Conservation (phyloP, 2,797 vertebrate species). For the Sphenopsis melanotis region DNA sequence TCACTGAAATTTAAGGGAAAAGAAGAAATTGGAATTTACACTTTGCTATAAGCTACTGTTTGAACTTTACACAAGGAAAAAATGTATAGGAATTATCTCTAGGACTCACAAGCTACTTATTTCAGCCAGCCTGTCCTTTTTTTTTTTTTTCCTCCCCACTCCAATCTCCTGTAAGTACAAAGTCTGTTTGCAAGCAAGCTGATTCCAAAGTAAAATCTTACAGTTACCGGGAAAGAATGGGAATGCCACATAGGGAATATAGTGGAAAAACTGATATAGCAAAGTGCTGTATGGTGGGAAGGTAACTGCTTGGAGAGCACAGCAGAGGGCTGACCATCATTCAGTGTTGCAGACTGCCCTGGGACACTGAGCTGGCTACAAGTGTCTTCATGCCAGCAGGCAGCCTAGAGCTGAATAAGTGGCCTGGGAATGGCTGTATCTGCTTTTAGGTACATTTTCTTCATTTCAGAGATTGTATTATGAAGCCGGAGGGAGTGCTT, state of each 20-base stretch:
- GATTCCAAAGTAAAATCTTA: neutral
- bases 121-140: neutral
- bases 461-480: conserved; percentile 29
- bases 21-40: neutral
- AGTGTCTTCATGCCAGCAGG: conserved; percentile 28
- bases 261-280: neutral
- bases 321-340: neutral
- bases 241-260: neutral
- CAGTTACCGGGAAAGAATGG: neutral
- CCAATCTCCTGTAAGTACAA: neutral
- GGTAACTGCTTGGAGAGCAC: neutral
- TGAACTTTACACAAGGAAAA: neutral
- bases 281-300: neutral
- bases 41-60: neutral
- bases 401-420: neutral
- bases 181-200: neutral
- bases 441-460: conserved; percentile 38
- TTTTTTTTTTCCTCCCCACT: no score
- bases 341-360: neutral
- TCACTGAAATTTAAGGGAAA: neutral
- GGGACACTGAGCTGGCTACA: conserved; percentile 27
- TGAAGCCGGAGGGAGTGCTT: conserved; percentile 39
- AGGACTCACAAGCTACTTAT: neutral
- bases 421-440: neutral
- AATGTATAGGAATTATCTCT: neutral